A percentile compares a stretch with the other conserved stretches of the same genome.
These are phyloP conservation scores for Dasyurus viverrinus DNA, from an alignment of 2,113 vertebrate species.

Conservation along the genomic window DNA sequence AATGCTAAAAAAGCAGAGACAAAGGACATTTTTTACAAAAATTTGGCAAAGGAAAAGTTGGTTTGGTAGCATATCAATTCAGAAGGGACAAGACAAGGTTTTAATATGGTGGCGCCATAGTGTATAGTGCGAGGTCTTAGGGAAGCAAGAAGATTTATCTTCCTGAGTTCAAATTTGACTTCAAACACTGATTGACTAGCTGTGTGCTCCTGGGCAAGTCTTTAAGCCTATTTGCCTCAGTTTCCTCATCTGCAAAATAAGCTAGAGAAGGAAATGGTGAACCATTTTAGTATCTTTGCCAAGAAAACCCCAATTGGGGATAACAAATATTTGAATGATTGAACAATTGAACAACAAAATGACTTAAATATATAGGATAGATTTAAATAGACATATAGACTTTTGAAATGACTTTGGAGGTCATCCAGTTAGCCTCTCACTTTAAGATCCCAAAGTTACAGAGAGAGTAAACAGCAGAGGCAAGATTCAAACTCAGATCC, in stretches of 20 bases:
- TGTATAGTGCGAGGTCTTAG: neutral
- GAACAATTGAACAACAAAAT: neutral
- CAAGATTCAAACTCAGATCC: neutral
- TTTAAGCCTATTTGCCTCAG: neutral
- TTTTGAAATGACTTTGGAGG: neutral
- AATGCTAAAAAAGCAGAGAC: neutral
- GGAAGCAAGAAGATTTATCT: neutral
- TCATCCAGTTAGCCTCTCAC: neutral
- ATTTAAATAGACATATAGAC: neutral
- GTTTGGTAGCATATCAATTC: neutral
- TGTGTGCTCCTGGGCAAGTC: neutral
- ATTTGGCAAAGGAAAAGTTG: neutral
- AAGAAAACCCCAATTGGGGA: neutral
- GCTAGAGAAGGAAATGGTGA: neutral
- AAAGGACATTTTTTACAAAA: neutral
- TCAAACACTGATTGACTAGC: neutral
- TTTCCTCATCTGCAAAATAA: neutral
- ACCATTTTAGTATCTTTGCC: no score
- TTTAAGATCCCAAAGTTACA: neutral
- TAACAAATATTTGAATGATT: neutral
- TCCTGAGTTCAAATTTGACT: neutral
- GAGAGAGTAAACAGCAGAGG: neutral
- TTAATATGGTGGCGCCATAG: neutral
- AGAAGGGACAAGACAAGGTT: neutral
- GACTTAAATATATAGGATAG: neutral